Evolutionary conservation across 1,140 invertebrate species (phyloP).

Genomic region (Ectropis grisescens): DNA sequence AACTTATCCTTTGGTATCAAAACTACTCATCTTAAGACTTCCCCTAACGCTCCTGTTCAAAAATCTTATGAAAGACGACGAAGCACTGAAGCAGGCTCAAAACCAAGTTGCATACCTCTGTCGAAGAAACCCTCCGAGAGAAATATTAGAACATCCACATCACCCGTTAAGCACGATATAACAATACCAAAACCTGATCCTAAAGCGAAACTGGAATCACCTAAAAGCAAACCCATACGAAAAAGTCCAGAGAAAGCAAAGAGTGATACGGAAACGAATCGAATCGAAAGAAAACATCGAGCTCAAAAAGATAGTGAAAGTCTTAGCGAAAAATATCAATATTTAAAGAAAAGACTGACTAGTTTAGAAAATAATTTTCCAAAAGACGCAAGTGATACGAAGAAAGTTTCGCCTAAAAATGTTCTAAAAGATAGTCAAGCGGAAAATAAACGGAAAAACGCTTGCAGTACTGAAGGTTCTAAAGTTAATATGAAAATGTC

Average conservation of each 20-base stretch:
- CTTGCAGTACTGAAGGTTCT: slow-evolving; percentile 27
- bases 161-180: slow-evolving; percentile 44
- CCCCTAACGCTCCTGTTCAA: slow-evolving; percentile 18
- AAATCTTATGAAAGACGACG: slow-evolving; percentile 43
- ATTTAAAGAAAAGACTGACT: slow-evolving; percentile 69
- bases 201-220: slow-evolving; percentile 40
- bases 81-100: slow-evolving; percentile 35
- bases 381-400: slow-evolving; percentile 43
- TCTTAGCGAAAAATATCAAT: slow-evolving; percentile 63
- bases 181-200: slow-evolving; percentile 31
- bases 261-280: slow-evolving; percentile 48
- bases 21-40: slow-evolving; percentile 29
- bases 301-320: slow-evolving; percentile 62
- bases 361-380: slow-evolving; percentile 64
- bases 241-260: slow-evolving; percentile 54
- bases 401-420: slow-evolving; percentile 41
- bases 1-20: slow-evolving; percentile 49
- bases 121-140: slow-evolving; percentile 49
- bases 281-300: slow-evolving; percentile 52
- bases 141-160: slow-evolving; percentile 30
- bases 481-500: slow-evolving; percentile 42
- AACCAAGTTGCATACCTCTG: slow-evolving; percentile 56
- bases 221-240: slow-evolving; percentile 26
- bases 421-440: slow-evolving; percentile 35
- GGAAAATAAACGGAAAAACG: slow-evolving; percentile 24